phyloP scores from a whole-genome alignment of 2,797 vertebrate species.

The Eospalax fontanierii region DNA sequence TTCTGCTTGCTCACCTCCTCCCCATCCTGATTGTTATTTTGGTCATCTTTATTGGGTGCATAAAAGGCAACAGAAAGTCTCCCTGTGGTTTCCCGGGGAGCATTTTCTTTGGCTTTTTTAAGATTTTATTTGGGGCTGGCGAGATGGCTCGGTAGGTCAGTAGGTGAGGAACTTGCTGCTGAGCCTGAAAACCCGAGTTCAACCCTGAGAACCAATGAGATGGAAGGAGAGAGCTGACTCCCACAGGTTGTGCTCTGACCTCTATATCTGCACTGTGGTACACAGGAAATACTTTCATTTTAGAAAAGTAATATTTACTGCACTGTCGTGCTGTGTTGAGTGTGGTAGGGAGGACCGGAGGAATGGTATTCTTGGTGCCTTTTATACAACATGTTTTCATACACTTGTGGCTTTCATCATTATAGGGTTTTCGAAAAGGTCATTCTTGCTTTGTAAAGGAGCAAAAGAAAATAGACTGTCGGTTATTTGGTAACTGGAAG shows the following conservation, averaged over 20 bases:
- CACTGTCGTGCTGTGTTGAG: background rate
- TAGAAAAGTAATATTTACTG: background rate
- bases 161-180: background rate
- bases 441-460: conserved; percentile 58
- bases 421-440: background rate
- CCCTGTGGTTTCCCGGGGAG: background rate
- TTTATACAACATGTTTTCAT: background rate
- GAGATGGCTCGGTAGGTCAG: background rate
- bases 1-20: background rate
- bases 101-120: background rate
- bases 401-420: background rate
- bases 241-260: no score
- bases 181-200: background rate
- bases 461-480: background rate
- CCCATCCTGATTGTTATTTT: background rate
- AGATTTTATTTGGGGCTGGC: background rate
- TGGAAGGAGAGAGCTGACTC: background rate
- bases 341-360: background rate
- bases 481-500: conserved; percentile 1
- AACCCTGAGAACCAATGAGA: background rate
- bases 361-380: background rate
- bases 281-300: background rate
- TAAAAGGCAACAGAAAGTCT: conserved; percentile 13
- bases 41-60: background rate
- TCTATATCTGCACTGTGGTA: background rate